Percentiles rank a stretch among this genome's conserved stretches.
These are phyloP conservation scores for Haliaeetus leucogaster DNA, from an alignment of 2,113 vertebrate genomes.

Conservation along the genomic window DNA sequence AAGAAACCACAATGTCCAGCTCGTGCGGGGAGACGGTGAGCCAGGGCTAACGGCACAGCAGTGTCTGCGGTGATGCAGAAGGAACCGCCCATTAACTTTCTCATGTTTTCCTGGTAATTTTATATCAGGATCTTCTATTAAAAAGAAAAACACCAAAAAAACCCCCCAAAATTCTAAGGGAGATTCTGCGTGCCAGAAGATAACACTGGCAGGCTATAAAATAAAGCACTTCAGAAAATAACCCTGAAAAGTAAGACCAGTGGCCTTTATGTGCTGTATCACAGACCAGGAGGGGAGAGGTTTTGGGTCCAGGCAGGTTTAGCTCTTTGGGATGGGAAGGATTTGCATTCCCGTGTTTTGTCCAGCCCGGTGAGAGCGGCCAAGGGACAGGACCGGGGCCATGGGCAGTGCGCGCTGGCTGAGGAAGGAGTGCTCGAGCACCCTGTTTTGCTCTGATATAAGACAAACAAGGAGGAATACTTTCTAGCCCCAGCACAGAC, in stretches of 20 bases:
- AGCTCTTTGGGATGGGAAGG: accelerated
- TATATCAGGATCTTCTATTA: background rate
- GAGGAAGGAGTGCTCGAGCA: background rate
- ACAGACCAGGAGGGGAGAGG: background rate
- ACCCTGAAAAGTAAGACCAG: background rate
- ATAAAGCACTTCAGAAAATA: background rate
- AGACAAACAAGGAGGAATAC: background rate
- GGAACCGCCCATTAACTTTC: accelerated
- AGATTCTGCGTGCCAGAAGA: background rate
- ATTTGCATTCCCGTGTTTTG: background rate
- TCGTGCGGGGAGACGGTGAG: accelerated
- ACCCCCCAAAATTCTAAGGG: background rate
- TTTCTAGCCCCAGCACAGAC: accelerated
- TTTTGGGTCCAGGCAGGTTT: background rate
- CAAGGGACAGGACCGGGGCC: background rate
- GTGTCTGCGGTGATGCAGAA: accelerated
- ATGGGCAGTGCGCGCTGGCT: background rate
- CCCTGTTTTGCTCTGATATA: accelerated
- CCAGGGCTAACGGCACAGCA: background rate
- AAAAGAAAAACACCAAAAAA: background rate
- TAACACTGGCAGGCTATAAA: background rate
- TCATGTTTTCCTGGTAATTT: no score
- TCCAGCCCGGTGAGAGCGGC: background rate
- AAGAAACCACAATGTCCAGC: background rate
- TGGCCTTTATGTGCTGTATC: accelerated